These are phyloP conservation scores for Spinus olivaceus DNA, from an alignment of 2,797 vertebrate genomes.

Conservation along the genomic window DNA sequence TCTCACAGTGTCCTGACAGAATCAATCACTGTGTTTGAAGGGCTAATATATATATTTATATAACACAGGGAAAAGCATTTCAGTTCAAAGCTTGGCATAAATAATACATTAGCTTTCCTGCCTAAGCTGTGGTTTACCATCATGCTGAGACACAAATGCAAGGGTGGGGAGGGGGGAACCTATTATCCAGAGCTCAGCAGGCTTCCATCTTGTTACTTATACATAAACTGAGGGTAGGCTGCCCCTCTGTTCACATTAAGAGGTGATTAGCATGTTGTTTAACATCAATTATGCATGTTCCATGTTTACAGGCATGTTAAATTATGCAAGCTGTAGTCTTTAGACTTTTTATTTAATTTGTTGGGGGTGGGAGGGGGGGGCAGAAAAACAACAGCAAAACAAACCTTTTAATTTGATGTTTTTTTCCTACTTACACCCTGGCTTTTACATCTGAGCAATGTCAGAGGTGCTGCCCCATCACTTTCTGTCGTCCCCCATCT, in stretches of 20 bases:
- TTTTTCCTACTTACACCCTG: neutral
- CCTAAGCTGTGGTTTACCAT: constrained; percentile 12
- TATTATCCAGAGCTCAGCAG: constrained; percentile 24
- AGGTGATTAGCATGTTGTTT: constrained; percentile 62
- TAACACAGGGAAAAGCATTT: constrained; percentile 19
- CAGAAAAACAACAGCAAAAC: neutral
- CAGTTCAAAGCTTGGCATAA: constrained; percentile 34
- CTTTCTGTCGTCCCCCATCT: neutral
- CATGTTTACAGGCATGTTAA: constrained; percentile 51
- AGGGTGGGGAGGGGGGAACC: neutral
- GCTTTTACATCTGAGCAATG: neutral
- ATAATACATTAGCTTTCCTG: constrained; percentile 43
- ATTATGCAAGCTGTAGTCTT: constrained; percentile 61
- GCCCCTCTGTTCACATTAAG: neutral
- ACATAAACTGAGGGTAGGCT: constrained; percentile 21
- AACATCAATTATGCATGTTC: constrained; percentile 60
- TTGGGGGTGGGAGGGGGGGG: neutral
- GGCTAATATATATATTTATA: constrained; percentile 7
- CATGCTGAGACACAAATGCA: constrained; percentile 20
- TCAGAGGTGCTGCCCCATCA: neutral
- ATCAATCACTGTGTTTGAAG: neutral
- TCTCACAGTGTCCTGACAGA: neutral
- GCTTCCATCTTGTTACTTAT: constrained; percentile 43
- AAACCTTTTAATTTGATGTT: neutral
- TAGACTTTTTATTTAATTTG: constrained; percentile 38